phyloP scores from a whole-genome alignment of 2,113 vertebrate species.

The Lucifuga dentata region DNA sequence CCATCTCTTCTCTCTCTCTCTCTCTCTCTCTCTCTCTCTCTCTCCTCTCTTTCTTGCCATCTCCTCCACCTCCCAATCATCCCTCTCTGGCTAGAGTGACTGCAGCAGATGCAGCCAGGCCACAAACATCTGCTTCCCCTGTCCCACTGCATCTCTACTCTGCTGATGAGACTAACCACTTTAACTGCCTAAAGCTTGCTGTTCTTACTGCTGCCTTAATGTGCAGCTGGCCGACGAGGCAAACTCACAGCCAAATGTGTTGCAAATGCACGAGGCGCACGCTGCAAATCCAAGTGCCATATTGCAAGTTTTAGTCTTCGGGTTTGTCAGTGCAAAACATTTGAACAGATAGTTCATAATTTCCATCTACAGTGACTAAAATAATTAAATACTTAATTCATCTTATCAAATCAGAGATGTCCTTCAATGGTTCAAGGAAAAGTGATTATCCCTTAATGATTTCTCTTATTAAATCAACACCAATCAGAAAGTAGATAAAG shows the following conservation, averaged over 20 bases:
- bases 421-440: no score
- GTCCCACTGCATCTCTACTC: conserved; percentile 67
- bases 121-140: conserved; percentile 79
- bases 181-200: conserved; percentile 74
- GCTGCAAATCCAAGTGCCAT: conserved; percentile 22
- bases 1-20: conserved; percentile 2
- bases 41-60: conserved; percentile 8
- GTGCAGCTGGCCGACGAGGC: conserved; percentile 70
- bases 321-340: no score
- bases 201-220: conserved; percentile 67
- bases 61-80: neutral
- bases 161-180: conserved; percentile 71
- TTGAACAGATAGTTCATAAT: conserved; percentile 21
- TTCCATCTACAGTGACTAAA: neutral
- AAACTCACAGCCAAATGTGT: conserved; percentile 64
- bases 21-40: neutral
- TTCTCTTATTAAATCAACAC: neutral
- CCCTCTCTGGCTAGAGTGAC: conserved; percentile 60
- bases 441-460: no score
- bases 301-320: conserved; percentile 29
- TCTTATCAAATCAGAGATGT: no score
- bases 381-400: no score
- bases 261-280: conserved; percentile 36
- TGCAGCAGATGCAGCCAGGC: conserved; percentile 74
- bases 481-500: neutral